phyloP scores from a whole-genome alignment of 2,888 invertebrate genomes.

The Netelia melanura region DNA sequence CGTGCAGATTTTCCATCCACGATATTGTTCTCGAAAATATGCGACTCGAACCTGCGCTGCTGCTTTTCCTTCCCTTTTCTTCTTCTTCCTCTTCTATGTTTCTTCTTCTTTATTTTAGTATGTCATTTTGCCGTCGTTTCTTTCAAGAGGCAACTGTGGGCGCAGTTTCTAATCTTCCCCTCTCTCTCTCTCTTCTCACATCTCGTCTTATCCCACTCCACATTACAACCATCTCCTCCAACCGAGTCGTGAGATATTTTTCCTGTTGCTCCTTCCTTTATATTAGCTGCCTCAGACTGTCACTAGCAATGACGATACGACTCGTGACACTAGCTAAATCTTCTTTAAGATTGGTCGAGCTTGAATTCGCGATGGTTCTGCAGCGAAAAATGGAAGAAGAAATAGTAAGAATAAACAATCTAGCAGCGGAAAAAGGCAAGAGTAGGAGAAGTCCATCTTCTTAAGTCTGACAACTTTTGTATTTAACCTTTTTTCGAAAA shows the following conservation, averaged over 20 bases:
- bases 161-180: conserved; percentile 38
- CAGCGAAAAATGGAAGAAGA: too few relatives aligned
- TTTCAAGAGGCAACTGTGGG: neutral
- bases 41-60: conserved; percentile 36
- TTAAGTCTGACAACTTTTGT: too few relatives aligned
- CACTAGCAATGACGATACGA: too few relatives aligned
- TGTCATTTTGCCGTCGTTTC: conserved; percentile 4
- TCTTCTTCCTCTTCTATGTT: neutral
- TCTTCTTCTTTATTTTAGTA: conserved; percentile 14
- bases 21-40: conserved; percentile 61
- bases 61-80: neutral
- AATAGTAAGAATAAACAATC: too few relatives aligned
- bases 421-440: too few relatives aligned
- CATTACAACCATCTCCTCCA: conserved; percentile 17
- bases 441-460: too few relatives aligned
- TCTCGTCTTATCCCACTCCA: neutral
- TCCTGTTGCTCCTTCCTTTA: conserved; percentile 47
- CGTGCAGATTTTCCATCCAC: conserved; percentile 62
- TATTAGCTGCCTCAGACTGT: conserved; percentile 21
- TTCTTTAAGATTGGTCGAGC: too few relatives aligned
- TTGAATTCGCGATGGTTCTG: too few relatives aligned
- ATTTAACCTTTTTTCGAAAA: too few relatives aligned
- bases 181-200: conserved; percentile 40
- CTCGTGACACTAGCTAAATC: too few relatives aligned
- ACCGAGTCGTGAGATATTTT: conserved; percentile 49